phyloP scores from a whole-genome alignment of 2,797 vertebrate species.

The Balearica regulorum region DNA sequence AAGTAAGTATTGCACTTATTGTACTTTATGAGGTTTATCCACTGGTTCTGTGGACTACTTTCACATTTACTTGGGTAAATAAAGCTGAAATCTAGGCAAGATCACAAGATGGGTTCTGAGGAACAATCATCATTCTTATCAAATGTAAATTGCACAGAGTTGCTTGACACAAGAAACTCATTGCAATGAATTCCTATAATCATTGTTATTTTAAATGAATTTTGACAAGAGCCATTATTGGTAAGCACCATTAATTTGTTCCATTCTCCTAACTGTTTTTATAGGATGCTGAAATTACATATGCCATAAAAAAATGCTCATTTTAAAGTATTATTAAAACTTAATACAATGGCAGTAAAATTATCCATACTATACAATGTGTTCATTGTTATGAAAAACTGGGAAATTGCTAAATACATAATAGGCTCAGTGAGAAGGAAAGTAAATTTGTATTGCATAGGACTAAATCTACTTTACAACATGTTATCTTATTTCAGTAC shows the following conservation, averaged over 20 bases:
- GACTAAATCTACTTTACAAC: neutral
- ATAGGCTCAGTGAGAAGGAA: neutral
- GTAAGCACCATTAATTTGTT: slow-evolving; percentile 39
- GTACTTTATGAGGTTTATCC: neutral
- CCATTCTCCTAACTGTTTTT: slow-evolving; percentile 5
- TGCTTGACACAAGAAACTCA: neutral
- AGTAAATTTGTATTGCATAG: neutral
- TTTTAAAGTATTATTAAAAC: slow-evolving; percentile 51
- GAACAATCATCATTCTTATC: neutral
- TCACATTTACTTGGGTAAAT: neutral
- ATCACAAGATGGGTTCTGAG: neutral
- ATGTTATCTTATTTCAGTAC: neutral
- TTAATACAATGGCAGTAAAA: slow-evolving; percentile 29
- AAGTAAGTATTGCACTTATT: neutral
- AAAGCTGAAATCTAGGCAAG: neutral
- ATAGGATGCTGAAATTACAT: slow-evolving; percentile 7
- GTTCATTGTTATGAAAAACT: slow-evolving; percentile 19
- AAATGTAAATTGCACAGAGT: neutral
- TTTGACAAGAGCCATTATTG: slow-evolving; percentile 36
- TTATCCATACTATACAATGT: neutral
- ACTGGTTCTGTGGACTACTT: neutral
- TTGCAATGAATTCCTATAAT: slow-evolving; percentile 11
- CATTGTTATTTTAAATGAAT: slow-evolving; percentile 20
- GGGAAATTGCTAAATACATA: slow-evolving; percentile 15
- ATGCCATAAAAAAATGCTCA: slow-evolving; percentile 1